Evolutionary conservation across 2,113 vertebrate species (phyloP), one percentile per base, ranked within the genome.

Genomic region (Aptenodytes patagonicus): DNA sequence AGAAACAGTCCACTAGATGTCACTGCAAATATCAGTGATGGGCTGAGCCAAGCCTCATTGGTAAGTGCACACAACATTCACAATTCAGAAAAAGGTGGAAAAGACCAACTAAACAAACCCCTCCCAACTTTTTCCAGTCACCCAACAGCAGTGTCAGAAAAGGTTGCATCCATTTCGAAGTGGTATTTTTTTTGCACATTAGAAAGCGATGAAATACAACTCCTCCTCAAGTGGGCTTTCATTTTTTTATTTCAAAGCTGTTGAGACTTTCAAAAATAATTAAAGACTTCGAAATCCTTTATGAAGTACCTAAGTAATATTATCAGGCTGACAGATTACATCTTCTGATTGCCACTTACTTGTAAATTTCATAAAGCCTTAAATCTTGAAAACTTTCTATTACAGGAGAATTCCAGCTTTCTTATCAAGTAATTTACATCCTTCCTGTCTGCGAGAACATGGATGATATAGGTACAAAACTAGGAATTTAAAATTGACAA

Each of bases 1-100:
- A 28, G 58, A 15, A 36, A 40, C 73, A 47, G 77, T n/a, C 96
- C 97, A 93, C 95, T 81, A 96, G 95, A 60, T 92, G 96, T 94
- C 97, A 83, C 96, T 42, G 61, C 62, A 40, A 29, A 89, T 49
- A 66, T 3, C 85, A 32, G 49, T 6, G 47, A 47, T 2, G 20
- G 26, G 25, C 60, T 17, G 71, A 16, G 32, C 49, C 28, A 20
- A 2, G 29, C 0, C 72, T 61, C 36, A 3, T 19, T 12, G 8
- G 4, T 5, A 4, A 12, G 10, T 3, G 7, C 4, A 13, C 28
- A 7, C 18, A 55, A 61, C 11, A 6, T 2, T 4, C 32, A 6
- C 22, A 7, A 9, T 5, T 20, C 34, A 32, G n/a, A 15, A 40
- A 38, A 29, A 17, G 18, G 20, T 34, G 57, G 61, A 42, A 32